A percentile compares a stretch with the other conserved stretches of the same genome.
Conservation (phyloP, 2,113 vertebrate genomes). For the Gadus chalcogrammus region DNA sequence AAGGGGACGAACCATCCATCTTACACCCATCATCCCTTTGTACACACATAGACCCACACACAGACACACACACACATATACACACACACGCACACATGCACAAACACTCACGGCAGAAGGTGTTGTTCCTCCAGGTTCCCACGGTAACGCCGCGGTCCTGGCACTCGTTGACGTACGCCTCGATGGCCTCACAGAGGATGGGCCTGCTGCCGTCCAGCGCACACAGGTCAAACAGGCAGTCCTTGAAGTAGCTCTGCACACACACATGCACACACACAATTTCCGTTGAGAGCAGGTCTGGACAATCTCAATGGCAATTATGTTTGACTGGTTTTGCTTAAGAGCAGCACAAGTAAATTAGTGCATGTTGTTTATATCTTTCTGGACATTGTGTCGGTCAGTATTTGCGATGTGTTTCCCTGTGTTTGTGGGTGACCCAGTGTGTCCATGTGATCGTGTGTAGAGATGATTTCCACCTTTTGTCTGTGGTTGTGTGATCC, state of each 20-base stretch:
- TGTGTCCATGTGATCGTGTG: too few species aligned
- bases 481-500: too few species aligned
- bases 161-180: slow-evolving; percentile 74
- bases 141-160: slow-evolving; percentile 73
- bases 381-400: not conserved
- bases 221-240: slow-evolving; percentile 75
- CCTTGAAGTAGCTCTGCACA: slow-evolving; percentile 65
- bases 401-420: too few species aligned
- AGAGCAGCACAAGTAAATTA: too few species aligned
- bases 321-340: too few species aligned
- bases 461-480: too few species aligned
- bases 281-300: too few species aligned
- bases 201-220: slow-evolving; percentile 64
- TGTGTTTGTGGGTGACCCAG: not conserved
- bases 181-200: slow-evolving; percentile 72
- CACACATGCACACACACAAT: not conserved
- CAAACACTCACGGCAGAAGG: slow-evolving; percentile 66
- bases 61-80: not conserved
- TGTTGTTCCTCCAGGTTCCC: slow-evolving; percentile 71
- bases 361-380: too few species aligned
- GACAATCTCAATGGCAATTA: too few species aligned
- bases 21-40: too few species aligned
- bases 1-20: too few species aligned
- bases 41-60: too few species aligned
- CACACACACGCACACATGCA: not conserved